phyloP scores from a whole-genome alignment of 1,140 invertebrate species.

The Musca vetustissima region DNA sequence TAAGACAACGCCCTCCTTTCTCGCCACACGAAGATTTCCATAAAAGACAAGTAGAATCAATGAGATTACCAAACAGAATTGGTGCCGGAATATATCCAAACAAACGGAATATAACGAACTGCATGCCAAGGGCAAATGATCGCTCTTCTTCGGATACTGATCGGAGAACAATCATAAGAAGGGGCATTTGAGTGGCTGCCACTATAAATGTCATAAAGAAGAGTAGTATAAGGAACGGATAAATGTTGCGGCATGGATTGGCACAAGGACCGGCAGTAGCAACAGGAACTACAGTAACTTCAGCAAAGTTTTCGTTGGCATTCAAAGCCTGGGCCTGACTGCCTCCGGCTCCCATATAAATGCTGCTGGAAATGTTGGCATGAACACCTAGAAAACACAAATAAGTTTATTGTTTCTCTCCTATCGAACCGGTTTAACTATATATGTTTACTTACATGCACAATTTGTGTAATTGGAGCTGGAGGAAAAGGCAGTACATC shows the following conservation, averaged over 20 bases:
- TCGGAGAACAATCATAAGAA: conserved; percentile 92
- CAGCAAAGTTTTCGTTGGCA: conserved; percentile 67
- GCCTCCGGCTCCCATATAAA: conserved; percentile 53
- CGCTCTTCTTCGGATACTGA: conserved; percentile 89
- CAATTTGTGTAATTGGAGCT: conserved; percentile 85
- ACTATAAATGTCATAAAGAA: conserved; percentile 96
- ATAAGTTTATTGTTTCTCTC: not conserved
- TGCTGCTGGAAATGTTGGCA: conserved; percentile 64
- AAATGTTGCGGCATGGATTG: conserved; percentile 85
- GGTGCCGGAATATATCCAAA: conserved; percentile 96
- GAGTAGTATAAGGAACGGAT: conserved; percentile 89
- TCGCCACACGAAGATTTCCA: conserved; percentile 89
- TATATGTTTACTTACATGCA: conserved; percentile 69
- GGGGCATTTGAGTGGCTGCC: conserved; percentile 91
- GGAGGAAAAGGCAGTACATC: conserved; percentile 83
- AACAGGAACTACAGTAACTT: conserved; percentile 84
- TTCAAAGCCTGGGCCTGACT: conserved; percentile 61
- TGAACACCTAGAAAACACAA: conserved; percentile 72
- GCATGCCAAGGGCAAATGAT: conserved; percentile 93
- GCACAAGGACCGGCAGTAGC: conserved; percentile 88
- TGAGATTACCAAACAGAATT: conserved; percentile 92
- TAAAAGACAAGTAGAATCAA: conserved; percentile 91
- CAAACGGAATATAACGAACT: conserved; percentile 92
- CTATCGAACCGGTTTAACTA: too few species aligned
- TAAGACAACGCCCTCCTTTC: conserved; percentile 86